These are phyloP conservation scores for Rhinella marina DNA, from an alignment of 2,797 vertebrate genomes.

Conservation along the genomic window DNA sequence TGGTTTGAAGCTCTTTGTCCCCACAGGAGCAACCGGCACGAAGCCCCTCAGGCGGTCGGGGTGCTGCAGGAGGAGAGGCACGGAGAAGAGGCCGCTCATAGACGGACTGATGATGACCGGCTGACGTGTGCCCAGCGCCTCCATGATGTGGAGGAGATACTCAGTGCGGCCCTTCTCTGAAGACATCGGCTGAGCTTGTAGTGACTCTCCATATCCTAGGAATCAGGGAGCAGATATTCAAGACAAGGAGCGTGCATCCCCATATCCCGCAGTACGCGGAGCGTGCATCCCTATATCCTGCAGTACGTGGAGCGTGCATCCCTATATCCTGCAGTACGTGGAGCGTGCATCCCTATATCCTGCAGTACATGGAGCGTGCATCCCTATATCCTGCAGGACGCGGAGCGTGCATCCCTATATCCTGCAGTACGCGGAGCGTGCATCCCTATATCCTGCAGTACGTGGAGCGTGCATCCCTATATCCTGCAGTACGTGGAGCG, in stretches of 20 bases:
- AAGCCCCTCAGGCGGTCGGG: constrained; percentile 82
- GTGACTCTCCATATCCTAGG: constrained; percentile 79
- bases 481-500: background rate
- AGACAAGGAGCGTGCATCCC: background rate
- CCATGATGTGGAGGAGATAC: constrained; percentile 82
- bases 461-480: background rate
- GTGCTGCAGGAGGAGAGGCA: constrained; percentile 87
- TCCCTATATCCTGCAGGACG: background rate
- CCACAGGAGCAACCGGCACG: constrained; percentile 86
- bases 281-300: background rate
- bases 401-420: background rate
- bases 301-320: background rate
- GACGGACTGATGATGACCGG: constrained; percentile 91
- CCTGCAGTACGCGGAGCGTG: background rate
- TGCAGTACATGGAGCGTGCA: background rate
- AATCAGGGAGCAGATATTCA: background rate
- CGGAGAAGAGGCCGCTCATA: constrained; percentile 90
- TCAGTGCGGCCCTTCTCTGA: constrained; percentile 80
- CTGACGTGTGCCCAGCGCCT: constrained; percentile 77
- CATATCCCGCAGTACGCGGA: background rate
- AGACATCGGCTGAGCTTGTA: constrained; percentile 71
- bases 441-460: background rate
- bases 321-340: background rate
- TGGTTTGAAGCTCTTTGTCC: constrained; percentile 82
- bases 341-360: background rate